Conservation (phyloP, 2,113 vertebrate species). For the Hystrix brachyura region DNA sequence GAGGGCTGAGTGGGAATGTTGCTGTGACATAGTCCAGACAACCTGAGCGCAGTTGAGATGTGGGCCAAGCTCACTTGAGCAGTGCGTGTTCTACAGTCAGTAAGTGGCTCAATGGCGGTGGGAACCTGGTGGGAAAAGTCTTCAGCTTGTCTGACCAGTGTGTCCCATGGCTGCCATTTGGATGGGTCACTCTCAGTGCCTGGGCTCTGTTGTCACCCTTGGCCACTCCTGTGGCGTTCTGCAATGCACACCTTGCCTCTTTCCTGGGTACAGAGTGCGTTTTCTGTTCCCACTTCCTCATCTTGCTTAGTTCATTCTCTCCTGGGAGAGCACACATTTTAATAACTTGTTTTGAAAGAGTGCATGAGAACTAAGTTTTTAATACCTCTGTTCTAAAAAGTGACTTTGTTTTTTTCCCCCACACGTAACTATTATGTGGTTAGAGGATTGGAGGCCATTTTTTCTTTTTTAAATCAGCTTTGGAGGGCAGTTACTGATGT, state of each 20-base stretch:
- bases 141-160: background rate
- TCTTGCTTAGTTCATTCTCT: background rate
- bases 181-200: background rate
- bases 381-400: conserved; percentile 21
- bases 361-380: conserved; percentile 34
- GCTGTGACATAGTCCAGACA: background rate
- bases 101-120: background rate
- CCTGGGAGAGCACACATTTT: background rate
- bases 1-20: background rate
- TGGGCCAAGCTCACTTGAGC: background rate
- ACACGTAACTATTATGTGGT: background rate
- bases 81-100: background rate
- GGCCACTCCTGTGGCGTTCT: background rate
- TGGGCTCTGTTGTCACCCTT: background rate
- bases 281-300: background rate
- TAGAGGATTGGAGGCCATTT: background rate
- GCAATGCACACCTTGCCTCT: background rate
- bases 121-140: background rate
- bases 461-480: conserved; percentile 9
- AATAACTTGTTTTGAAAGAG: conserved; percentile 31
- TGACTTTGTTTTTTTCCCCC: background rate
- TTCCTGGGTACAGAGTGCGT: background rate
- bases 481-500: conserved; percentile 33
- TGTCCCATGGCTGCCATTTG: background rate
- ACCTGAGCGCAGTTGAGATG: background rate